Percentiles rank a stretch among this genome's conserved stretches.
These are phyloP conservation scores for Lutraria lutraria DNA, from an alignment of 2,888 invertebrate genomes.

Conservation along the genomic window DNA sequence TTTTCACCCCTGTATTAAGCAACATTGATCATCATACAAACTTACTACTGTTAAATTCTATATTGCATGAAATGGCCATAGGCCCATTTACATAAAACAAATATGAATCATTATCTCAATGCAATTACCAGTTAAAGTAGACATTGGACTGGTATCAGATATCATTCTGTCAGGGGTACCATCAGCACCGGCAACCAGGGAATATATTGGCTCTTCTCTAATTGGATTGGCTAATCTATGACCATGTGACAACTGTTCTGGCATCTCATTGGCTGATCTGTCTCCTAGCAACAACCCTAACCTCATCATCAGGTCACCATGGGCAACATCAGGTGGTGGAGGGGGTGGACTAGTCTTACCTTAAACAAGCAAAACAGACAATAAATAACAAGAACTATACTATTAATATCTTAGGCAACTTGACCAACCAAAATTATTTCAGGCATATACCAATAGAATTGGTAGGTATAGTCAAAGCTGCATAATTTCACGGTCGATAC, in stretches of 20 bases:
- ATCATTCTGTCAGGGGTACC: conserved; percentile 90
- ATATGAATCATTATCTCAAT: neutral
- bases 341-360: conserved; percentile 82
- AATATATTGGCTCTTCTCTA: conserved; percentile 87
- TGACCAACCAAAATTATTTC: no score
- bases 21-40: no score
- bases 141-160: conserved; percentile 95
- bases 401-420: no score
- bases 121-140: conserved; percentile 91
- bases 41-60: no score
- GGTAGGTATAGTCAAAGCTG: no score
- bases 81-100: no score
- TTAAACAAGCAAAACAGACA: conserved; percentile 37
- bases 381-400: neutral
- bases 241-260: conserved; percentile 64
- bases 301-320: conserved; percentile 94
- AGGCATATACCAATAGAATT: no score
- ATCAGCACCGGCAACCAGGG: conserved; percentile 89
- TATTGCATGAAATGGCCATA: no score
- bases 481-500: no score
- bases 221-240: conserved; percentile 42
- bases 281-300: conserved; percentile 93
- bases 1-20: no score
- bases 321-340: conserved; percentile 88
- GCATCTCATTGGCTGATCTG: conserved; percentile 82